These are phyloP conservation scores for Trididemnum miniatum DNA, from an alignment of 23 tunicate species.

Conservation along the genomic window DNA sequence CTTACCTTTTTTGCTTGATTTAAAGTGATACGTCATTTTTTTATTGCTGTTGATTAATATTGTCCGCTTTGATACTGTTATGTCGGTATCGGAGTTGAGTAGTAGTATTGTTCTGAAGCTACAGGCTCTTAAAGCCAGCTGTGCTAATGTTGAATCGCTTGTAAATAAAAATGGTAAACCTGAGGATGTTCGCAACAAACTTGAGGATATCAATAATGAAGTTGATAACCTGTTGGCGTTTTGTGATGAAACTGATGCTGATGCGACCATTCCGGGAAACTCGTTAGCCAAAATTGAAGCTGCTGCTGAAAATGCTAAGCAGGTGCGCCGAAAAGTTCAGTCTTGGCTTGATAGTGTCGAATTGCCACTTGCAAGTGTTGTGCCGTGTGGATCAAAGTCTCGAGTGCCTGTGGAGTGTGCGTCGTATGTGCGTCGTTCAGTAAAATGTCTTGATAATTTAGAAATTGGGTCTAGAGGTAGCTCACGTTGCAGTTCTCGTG, in stretches of 20 bases:
- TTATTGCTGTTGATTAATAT: not conserved
- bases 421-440: too few species aligned
- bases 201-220: not conserved
- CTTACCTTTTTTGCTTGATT: too few species aligned
- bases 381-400: too few species aligned
- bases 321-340: not conserved
- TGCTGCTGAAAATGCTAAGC: not conserved
- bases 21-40: not conserved
- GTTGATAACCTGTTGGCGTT: not conserved
- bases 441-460: too few species aligned
- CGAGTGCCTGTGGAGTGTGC: too few species aligned
- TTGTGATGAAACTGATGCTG: not conserved
- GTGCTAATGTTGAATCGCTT: not conserved
- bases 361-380: not conserved
- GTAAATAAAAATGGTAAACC: not conserved
- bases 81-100: too few species aligned
- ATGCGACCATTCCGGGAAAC: not conserved
- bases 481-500: not conserved
- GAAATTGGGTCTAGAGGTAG: not conserved
- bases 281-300: not conserved
- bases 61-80: not conserved
- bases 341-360: not conserved
- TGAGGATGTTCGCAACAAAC: not conserved
- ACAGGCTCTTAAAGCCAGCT: not conserved
- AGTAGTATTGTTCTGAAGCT: not conserved